Conservation (phyloP, 2,888 invertebrate genomes). For the Beris chalybata region DNA sequence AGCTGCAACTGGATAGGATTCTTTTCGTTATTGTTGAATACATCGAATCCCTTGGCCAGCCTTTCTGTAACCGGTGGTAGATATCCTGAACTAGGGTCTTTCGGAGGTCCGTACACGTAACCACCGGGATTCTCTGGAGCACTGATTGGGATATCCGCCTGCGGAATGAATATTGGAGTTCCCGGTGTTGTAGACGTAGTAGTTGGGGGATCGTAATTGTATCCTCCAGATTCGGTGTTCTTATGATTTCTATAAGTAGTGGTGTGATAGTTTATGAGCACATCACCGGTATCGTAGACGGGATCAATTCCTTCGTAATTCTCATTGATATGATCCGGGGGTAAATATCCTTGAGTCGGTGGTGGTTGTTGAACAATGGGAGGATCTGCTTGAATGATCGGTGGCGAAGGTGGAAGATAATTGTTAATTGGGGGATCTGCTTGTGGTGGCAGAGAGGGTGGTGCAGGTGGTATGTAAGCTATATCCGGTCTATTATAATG, state of each 20-base stretch:
- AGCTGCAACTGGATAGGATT: slow-evolving; percentile 47
- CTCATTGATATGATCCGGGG: slow-evolving; percentile 30
- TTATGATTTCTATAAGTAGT: slow-evolving; percentile 11
- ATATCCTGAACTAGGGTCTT: slow-evolving; percentile 21
- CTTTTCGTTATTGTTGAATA: slow-evolving; percentile 14
- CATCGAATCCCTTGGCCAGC: slow-evolving; percentile 32
- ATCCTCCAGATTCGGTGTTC: slow-evolving; percentile 28
- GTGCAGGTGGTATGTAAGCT: slow-evolving; percentile 47
- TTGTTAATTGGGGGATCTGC: slow-evolving; percentile 40
- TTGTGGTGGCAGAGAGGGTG: slow-evolving; percentile 45
- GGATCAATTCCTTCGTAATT: slow-evolving; percentile 13
- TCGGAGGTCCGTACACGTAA: slow-evolving; percentile 29
- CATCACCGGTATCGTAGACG: slow-evolving; percentile 3
- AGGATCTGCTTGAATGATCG: slow-evolving; percentile 33
- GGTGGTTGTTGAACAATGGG: slow-evolving; percentile 15
- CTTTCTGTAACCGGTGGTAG: slow-evolving; percentile 25
- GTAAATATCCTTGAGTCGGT: slow-evolving; percentile 27
- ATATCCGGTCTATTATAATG: slow-evolving; percentile 38
- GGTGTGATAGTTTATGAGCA: slow-evolving; percentile 3
- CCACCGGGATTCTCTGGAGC: slow-evolving; percentile 15
- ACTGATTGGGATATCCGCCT: slow-evolving; percentile 40
- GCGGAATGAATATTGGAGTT: slow-evolving; percentile 21
- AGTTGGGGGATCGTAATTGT: slow-evolving; percentile 36
- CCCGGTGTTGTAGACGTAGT: slow-evolving; percentile 11
- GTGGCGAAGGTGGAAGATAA: slow-evolving; percentile 41